Conservation (phyloP, 2,797 vertebrate genomes). For the Coregonus suidteri region DNA sequence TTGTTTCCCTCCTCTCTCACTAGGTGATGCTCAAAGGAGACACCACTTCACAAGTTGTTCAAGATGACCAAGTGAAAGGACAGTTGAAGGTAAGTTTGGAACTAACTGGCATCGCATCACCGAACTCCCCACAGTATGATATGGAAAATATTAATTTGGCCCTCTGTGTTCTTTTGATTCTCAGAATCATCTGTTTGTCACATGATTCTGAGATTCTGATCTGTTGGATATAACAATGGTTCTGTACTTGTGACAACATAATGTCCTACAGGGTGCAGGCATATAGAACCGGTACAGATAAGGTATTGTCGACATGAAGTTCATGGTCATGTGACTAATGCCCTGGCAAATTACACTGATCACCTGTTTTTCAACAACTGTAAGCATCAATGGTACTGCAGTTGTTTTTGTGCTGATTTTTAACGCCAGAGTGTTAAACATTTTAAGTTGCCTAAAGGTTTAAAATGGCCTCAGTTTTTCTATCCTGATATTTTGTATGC, state of each 20-base stretch:
- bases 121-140: not conserved
- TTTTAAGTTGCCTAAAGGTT: not conserved
- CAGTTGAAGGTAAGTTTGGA: conserved; percentile 84
- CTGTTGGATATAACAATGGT: not conserved
- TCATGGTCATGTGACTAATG: not conserved
- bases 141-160: not conserved
- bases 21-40: conserved; percentile 92
- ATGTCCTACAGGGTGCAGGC: not conserved
- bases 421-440: not conserved
- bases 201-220: not conserved
- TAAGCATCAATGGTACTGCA: not conserved
- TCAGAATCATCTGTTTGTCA: not conserved
- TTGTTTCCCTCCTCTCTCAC: conserved; percentile 21
- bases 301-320: not conserved
- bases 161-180: not conserved
- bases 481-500: not conserved
- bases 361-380: not conserved
- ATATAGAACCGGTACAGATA: not conserved
- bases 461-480: not conserved
- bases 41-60: conserved; percentile 91
- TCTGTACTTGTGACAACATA: not conserved
- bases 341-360: not conserved
- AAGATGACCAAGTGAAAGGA: conserved; percentile 97
- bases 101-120: not conserved
- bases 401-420: too few species aligned